Evolutionary conservation across 2,888 invertebrate species (phyloP).

Genomic region (Drosophila pseudotakahashii): DNA sequence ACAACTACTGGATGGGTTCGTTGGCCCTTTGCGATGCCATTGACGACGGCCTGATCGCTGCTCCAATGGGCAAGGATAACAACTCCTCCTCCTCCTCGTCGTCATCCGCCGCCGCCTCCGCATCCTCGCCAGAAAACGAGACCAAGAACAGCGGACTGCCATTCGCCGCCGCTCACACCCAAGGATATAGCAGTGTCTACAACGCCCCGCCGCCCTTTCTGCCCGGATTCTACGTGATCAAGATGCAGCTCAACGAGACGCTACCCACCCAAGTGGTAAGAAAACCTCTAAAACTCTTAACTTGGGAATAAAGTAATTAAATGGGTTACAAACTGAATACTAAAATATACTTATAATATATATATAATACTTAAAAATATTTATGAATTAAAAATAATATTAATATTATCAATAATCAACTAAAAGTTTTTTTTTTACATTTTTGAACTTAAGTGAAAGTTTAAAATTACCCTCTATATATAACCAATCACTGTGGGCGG

Average conservation of each 20-base stretch:
- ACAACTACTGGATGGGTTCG: slow-evolving; percentile 92
- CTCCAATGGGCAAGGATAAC: slow-evolving; percentile 26
- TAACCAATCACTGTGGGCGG: too few species aligned
- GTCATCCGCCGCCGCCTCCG: not conserved
- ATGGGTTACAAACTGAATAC: too few species aligned
- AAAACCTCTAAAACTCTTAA: too few species aligned
- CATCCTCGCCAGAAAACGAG: not conserved
- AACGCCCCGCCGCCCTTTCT: slow-evolving; percentile 87
- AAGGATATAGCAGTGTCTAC: slow-evolving; percentile 72
- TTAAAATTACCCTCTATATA: too few species aligned
- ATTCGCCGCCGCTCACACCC: slow-evolving; percentile 80
- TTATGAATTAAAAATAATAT: too few species aligned
- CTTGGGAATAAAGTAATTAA: too few species aligned
- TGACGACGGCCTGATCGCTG: slow-evolving; percentile 75
- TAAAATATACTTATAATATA: too few species aligned
- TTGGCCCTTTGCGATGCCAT: slow-evolving; percentile 89
- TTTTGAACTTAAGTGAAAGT: too few species aligned
- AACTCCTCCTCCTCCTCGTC: slow-evolving; percentile 12
- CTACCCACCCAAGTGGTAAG: slow-evolving; percentile 79
- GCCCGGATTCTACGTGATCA: slow-evolving; percentile 88
- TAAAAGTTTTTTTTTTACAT: too few species aligned
- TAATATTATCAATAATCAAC: too few species aligned
- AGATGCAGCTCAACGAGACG: slow-evolving; percentile 86
- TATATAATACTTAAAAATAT: too few species aligned
- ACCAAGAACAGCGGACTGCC: slow-evolving; percentile 78